Evolutionary conservation across 2,113 vertebrate species (phyloP).

Genomic region (Illadopsis cleaveri): DNA sequence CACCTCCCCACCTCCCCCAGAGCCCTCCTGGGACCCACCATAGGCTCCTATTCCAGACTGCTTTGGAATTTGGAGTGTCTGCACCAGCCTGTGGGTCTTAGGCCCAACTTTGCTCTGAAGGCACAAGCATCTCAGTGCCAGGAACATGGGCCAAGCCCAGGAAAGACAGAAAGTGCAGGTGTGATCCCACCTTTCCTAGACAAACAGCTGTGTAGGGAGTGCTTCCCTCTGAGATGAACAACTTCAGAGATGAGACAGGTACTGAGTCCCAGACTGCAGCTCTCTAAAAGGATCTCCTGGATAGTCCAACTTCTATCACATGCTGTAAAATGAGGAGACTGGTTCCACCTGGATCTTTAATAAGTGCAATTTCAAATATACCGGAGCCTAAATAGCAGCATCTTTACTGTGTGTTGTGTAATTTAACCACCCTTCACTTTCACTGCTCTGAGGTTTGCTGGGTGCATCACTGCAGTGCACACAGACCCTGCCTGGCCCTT

Average conservation of each 20-base stretch:
- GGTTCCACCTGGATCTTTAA: background rate
- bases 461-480: background rate
- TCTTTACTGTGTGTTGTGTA: background rate
- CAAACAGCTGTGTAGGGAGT: background rate
- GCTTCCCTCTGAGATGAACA: background rate
- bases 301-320: background rate
- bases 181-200: background rate
- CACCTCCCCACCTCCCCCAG: background rate
- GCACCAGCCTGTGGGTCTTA: background rate
- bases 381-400: background rate
- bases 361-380: background rate
- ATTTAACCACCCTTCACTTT: background rate
- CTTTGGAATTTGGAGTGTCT: background rate
- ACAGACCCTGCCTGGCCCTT: slow-evolving; percentile 5
- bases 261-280: background rate
- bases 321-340: background rate
- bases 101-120: background rate
- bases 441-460: background rate
- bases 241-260: background rate
- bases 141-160: background rate
- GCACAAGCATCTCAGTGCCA: background rate
- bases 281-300: background rate
- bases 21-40: background rate
- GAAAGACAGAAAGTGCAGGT: background rate
- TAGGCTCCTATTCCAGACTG: background rate